Conservation (phyloP, 2,797 vertebrate species). For the Erpetoichthys calabaricus region DNA sequence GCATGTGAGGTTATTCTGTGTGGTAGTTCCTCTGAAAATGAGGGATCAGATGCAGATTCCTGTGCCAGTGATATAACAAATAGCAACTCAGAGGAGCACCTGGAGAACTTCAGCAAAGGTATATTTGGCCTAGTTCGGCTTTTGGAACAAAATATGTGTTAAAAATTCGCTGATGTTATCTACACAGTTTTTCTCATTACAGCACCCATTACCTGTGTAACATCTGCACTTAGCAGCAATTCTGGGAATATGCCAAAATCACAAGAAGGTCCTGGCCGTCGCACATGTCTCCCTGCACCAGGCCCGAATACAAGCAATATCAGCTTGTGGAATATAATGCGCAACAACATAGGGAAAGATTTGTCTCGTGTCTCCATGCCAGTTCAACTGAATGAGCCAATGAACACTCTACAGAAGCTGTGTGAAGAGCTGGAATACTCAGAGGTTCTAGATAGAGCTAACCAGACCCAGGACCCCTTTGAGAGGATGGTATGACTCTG, state of each 20-base stretch:
- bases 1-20: conserved; percentile 71
- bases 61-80: conserved; percentile 70
- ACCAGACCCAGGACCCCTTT: conserved; percentile 56
- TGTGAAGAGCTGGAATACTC: conserved; percentile 79
- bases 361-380: conserved; percentile 81
- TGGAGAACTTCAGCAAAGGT: conserved; percentile 13
- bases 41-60: conserved; percentile 64
- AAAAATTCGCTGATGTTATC: too few species aligned
- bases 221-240: too few species aligned
- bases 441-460: conserved; percentile 67
- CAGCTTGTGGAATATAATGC: conserved; percentile 73
- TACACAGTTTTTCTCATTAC: too few species aligned
- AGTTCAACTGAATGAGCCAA: conserved; percentile 50
- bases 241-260: too few species aligned
- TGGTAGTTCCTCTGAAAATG: conserved; percentile 69
- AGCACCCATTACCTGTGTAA: too few species aligned
- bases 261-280: conserved; percentile 27
- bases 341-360: conserved; percentile 86
- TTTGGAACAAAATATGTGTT: too few species aligned
- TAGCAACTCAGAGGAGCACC: conserved; percentile 56
- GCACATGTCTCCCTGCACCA: conserved; percentile 50
- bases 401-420: conserved; percentile 66
- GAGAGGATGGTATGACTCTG: conserved; percentile 63
- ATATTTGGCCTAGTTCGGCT: not conserved
- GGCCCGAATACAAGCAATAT: conserved; percentile 61